Base-by-base conservation (phyloP, 2,888 invertebrate species). In the Synergus gifuensis region DNA sequence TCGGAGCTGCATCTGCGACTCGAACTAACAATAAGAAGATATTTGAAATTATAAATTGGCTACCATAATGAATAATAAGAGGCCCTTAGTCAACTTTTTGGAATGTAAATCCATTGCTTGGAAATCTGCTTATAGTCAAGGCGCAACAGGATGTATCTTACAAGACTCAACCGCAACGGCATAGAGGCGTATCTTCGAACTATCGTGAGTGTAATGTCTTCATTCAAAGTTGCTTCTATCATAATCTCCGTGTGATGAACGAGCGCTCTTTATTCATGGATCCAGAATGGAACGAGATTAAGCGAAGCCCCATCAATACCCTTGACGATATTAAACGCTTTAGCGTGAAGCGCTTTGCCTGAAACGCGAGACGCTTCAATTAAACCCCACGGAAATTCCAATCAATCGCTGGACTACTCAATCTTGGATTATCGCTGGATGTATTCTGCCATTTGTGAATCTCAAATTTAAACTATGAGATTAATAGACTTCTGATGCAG, bases 161-260 rank as follows among this genome's bases (percentile, higher is more conserved):
- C 62, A 28, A 62, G 28, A 62, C 62, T 62, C 28, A 28, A 62
- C 62, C 28, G 28, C 62, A 62, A 28, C 28, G 5, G 80, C 80
- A 83, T 81, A 81, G 79, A 82, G 82, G 82, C 80, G 42, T 82
- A 82, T 84, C 82, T 85, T 82, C 79, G 83, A 84, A 83, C 86
- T 83, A 85, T 87, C 87, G 85, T 84, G 84, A 83, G 84, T 86
- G 86, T 87, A 89, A 90, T 89, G 88, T 90, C 90, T 90, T 90
- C 88, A 89, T 90, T 88, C 88, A 87, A 82, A 83, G 78, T 83
- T 79, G 85, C 85, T 87, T 87, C 87, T 90, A 90, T 90, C 90
- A 88, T 90, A 90, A 90, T 89, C 89, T 89, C 83, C 82, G 81
- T 84, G 84, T 90, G 90, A 90, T 90, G 87, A 88, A 90, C 89